Conservation (phyloP, 2,113 vertebrate genomes). For the Merops nubicus region DNA sequence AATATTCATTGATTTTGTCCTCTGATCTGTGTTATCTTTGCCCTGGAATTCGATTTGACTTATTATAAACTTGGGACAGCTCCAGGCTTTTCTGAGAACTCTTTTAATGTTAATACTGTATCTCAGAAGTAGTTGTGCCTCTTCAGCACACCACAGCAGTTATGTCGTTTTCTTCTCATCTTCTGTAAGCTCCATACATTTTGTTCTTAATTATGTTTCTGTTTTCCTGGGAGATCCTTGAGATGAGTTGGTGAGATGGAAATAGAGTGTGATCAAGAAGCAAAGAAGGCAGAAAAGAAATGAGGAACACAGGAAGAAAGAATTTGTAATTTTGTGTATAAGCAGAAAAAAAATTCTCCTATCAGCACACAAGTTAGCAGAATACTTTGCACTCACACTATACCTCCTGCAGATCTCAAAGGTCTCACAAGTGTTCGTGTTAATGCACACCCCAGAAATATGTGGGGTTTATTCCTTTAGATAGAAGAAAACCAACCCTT, state of each 20-base stretch:
- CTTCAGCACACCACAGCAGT: not conserved
- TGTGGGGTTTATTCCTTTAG: not conserved
- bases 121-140: not conserved
- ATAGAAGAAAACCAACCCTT: not conserved
- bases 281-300: not conserved
- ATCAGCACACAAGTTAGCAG: not conserved
- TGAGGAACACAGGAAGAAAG: not conserved
- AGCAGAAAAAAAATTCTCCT: not conserved
- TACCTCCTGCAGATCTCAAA: not conserved
- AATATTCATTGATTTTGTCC: constrained; percentile 37
- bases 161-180: not conserved
- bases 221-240: not conserved
- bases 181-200: not conserved
- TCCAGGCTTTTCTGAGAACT: not conserved
- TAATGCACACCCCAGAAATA: not conserved
- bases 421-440: not conserved
- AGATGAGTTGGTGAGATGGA: not conserved
- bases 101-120: not conserved
- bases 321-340: not conserved
- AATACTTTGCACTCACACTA: not conserved
- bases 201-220: not conserved
- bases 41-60: not conserved
- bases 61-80: not conserved
- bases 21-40: constrained; percentile 9
- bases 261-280: not conserved